These are phyloP conservation scores for Rhagoletis pomonella DNA, from an alignment of 1,140 invertebrate genomes.

Conservation along the genomic window DNA sequence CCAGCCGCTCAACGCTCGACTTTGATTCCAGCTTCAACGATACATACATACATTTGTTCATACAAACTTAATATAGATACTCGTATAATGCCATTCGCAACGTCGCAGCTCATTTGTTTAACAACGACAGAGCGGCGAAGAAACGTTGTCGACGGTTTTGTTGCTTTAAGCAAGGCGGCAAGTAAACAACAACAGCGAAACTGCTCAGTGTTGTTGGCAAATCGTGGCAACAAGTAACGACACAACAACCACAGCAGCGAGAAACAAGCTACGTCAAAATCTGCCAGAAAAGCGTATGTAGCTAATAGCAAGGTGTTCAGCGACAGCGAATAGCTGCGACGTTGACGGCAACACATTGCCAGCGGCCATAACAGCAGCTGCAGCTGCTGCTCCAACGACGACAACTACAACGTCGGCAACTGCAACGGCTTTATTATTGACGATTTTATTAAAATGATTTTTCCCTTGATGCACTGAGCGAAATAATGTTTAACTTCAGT, in stretches of 20 bases:
- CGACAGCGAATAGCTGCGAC: not conserved
- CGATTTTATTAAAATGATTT: constrained; percentile 38
- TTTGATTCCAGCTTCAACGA: not conserved
- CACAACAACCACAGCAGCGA: not conserved
- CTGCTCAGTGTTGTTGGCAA: not conserved
- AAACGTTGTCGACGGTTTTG: not conserved
- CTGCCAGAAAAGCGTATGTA: not conserved
- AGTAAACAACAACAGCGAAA: not conserved
- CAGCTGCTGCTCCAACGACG: not conserved
- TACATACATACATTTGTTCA: too few species aligned
- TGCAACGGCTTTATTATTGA: constrained; percentile 2
- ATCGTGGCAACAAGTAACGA: not conserved
- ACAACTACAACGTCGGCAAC: not conserved
- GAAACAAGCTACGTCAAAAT: constrained; percentile 5
- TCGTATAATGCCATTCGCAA: not conserved
- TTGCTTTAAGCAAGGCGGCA: not conserved
- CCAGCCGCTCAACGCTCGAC: not conserved
- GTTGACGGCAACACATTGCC: not conserved
- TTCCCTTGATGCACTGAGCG: constrained; percentile 23
- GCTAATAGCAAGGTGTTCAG: not conserved
- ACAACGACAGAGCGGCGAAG: not conserved
- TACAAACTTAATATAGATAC: not conserved
- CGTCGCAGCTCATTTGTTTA: constrained; percentile 44
- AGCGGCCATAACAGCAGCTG: not conserved
- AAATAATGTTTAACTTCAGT: not conserved